Evolutionary conservation across 2,888 invertebrate genomes (phyloP), one percentile per base, ranked within the genome.

Genomic region (Drosophila phalerata): DNA sequence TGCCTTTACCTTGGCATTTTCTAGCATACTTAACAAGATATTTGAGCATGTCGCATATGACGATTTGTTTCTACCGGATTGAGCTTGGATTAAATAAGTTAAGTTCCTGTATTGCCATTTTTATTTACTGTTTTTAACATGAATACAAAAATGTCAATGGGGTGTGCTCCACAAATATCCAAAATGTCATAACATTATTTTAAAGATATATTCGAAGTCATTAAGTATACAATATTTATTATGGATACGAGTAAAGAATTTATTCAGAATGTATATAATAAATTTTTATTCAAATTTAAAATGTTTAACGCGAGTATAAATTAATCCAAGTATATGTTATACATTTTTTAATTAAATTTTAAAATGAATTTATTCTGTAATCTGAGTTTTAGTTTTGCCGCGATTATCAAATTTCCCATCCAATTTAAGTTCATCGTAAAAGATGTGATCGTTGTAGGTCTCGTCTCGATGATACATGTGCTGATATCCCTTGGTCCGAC

Each of bases 381-480:
- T 11, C 6, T n/a, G 11, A 34, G 13, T 42, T 13, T 49, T 43
- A 22, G 57, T 4, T 43, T 80, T 69, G 0, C 96, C 96, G 85
- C 96, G 95, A 85, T 96, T 96, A 89, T 94, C 94, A 90, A 96
- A 96, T 85, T 96, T 95, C 0, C 97, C 97, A 22, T 95, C 95
- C 87, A 96, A 95, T 91, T 97, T 95, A 89, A 95, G 94, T 91
- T 97, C 97, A 88, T 97, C 97, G 93, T 97, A 97, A 93, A 97
- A 97, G 90, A 97, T 97, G 91, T 97, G 97, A 90, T 97, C 96
- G 91, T 97, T 97, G 88, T 96, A 96, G 90, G 95, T 96, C 91
- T 97, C 97, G 90, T 97, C 97, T 89, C 97, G 97, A 92, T 97
- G 97, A 34, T 96, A 96, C 89, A 96, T 96, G 91, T 97, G 96